Evolutionary conservation across 1,140 invertebrate species (phyloP).

Genomic region (Drosophila carrolli): DNA sequence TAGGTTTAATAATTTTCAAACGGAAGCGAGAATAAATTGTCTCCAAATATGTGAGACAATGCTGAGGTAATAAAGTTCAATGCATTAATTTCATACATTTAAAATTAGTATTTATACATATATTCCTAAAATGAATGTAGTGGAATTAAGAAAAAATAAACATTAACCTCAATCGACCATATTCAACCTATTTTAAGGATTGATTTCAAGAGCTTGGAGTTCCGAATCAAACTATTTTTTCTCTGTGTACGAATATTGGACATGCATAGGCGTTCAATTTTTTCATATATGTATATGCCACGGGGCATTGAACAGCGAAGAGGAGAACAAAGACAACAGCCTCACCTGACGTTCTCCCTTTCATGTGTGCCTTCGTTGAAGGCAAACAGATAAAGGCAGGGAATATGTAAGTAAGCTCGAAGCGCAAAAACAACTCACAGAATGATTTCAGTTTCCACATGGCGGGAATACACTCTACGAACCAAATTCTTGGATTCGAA

Average conservation of each 20-base stretch:
- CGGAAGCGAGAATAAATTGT: too few species aligned
- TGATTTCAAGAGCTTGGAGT: too few species aligned
- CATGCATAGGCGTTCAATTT: constrained; percentile 26
- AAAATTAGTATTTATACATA: too few species aligned
- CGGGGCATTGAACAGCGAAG: constrained; percentile 36
- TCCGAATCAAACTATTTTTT: not conserved
- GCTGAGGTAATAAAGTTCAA: too few species aligned
- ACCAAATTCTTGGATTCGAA: not conserved
- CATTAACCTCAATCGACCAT: too few species aligned
- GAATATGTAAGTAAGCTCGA: constrained; percentile 20
- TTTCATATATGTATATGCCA: constrained; percentile 35
- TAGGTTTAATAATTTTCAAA: not conserved
- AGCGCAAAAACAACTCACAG: constrained; percentile 7
- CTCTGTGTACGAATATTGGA: constrained; percentile 6
- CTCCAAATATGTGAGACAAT: too few species aligned
- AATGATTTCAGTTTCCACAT: constrained; percentile 12
- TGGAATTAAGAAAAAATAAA: too few species aligned
- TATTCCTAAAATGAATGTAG: too few species aligned
- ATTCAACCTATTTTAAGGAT: too few species aligned
- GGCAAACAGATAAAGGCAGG: constrained; percentile 55
- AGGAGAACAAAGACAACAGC: constrained; percentile 26
- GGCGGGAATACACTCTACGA: constrained; percentile 17
- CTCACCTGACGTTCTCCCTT: constrained; percentile 4
- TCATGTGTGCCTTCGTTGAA: constrained; percentile 37
- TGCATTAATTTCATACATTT: too few species aligned